Base-by-base conservation (phyloP, 2,888 invertebrate genomes). In the Saturnia pavonia region DNA sequence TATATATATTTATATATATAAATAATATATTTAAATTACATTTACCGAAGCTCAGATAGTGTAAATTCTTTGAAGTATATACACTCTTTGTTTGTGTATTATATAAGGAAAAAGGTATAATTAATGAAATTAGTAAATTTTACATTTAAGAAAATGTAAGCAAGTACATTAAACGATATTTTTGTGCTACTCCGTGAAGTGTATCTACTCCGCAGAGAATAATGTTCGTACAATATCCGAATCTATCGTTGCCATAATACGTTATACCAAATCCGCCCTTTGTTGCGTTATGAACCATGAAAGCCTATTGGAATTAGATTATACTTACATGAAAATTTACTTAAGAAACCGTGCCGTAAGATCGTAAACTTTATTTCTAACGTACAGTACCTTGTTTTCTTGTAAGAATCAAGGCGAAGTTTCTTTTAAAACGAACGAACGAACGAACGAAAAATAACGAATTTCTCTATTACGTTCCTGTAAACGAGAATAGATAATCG, bases 321-420 rank as follows among this genome's bases (percentile, higher is more conserved):
- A 81, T 82, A 76, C 77, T 74, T 79, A 87, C 88, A 87, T 80
- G 85, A 81, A 84, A 87, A 80, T 84, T 80, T 85, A 86, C 87
- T 89, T 81, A 81, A 74, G 76, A 75, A 78, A 78, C 72, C 74
- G 74, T 73, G 76, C 78, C 70, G 72, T 69, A 66, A 76, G 74
- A 60, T 82, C 84, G 78, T 86, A 81, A 86, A 87, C 43, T 71
- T 68, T 65, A 80, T 70, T 78, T 75, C 71, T 80, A 81, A 80
- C 80, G 74, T 71, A 71, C 12, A 51, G 69, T 70, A 70, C 34
- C 11, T 40, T 68, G 48, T 54, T 68, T 16, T 51, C 25, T 54
- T 68, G 22, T 60, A 54, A 34, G 70, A 75, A 73, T 74, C 72
- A 73, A 67, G 73, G 71, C 70, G 72, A 74, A 74, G n/a, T 74